phyloP scores from a whole-genome alignment of 2,888 invertebrate species.

The Fabriciana adippe region DNA sequence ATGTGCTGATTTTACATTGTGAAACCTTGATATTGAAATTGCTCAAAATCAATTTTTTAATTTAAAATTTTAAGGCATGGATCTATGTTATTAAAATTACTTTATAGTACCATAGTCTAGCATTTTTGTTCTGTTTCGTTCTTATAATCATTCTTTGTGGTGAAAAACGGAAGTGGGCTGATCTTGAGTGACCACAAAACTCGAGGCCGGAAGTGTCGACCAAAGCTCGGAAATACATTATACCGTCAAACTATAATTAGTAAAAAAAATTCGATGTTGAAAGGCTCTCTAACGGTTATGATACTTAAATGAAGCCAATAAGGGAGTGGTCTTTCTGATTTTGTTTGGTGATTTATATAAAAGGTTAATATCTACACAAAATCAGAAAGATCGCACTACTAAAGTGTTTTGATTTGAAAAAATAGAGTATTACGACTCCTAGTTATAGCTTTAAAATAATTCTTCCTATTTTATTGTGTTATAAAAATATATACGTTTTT shows the following conservation, averaged over 20 bases:
- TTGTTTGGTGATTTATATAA: background rate
- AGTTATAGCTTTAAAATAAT: too few species aligned
- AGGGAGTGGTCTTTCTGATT: background rate
- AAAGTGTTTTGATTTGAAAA: too few species aligned
- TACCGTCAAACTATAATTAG: slow-evolving; percentile 32
- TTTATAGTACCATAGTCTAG: background rate
- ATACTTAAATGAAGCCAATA: slow-evolving; percentile 5
- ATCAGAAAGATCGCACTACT: too few species aligned
- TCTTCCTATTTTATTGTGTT: too few species aligned
- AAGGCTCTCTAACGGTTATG: slow-evolving; percentile 16
- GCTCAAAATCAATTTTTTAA: too few species aligned
- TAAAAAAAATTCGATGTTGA: slow-evolving; percentile 5
- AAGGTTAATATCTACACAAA: background rate
- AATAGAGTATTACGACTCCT: too few species aligned
- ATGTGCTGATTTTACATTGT: too few species aligned
- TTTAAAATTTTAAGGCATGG: too few species aligned
- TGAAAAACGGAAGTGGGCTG: slow-evolving; percentile 25
- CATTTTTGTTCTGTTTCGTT: background rate
- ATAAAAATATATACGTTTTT: too few species aligned
- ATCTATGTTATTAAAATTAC: too few species aligned
- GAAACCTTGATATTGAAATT: too few species aligned
- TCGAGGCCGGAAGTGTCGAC: slow-evolving; percentile 32
- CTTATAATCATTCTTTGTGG: background rate
- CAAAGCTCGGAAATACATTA: slow-evolving; percentile 34
- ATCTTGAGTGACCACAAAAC: slow-evolving; percentile 21